phyloP scores from a whole-genome alignment of 1,140 invertebrate species.

The Megathymus violae region DNA sequence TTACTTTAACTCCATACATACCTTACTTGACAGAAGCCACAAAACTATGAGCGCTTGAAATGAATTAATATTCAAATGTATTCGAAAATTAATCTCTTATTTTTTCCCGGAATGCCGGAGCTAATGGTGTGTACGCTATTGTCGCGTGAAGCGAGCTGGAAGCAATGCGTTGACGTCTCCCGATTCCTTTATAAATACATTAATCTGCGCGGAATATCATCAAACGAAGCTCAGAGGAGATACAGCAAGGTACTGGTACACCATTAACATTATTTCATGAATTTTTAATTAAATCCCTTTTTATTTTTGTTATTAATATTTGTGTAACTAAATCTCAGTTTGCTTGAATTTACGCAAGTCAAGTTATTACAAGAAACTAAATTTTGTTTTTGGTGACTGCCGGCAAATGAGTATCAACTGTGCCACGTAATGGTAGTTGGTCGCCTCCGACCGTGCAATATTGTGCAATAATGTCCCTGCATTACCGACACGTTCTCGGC shows the following conservation, averaged over 20 bases:
- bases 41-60: neutral
- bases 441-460: too few species aligned
- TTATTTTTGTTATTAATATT: too few species aligned
- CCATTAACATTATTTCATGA: conserved; percentile 18
- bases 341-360: too few species aligned
- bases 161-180: conserved; percentile 70
- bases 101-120: conserved; percentile 52
- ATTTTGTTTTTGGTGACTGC: too few species aligned
- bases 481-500: too few species aligned
- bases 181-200: conserved; percentile 63
- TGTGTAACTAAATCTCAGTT: too few species aligned
- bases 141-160: conserved; percentile 60
- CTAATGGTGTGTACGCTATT: conserved; percentile 65
- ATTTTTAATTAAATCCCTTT: conserved; percentile 4
- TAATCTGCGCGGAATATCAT: conserved; percentile 26
- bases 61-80: conserved; percentile 63
- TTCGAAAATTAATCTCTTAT: conserved; percentile 45
- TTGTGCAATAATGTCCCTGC: too few species aligned
- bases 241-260: conserved; percentile 31
- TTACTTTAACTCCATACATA: too few species aligned
- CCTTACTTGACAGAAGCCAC: neutral
- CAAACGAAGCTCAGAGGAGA: conserved; percentile 45
- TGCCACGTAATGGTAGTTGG: too few species aligned
- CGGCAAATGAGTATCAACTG: too few species aligned
- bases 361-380: too few species aligned